Percentiles rank a stretch among this genome's conserved stretches.
These are phyloP conservation scores for Cricetomys ansorgei DNA, from an alignment of 2,113 vertebrate species.

Conservation along the genomic window DNA sequence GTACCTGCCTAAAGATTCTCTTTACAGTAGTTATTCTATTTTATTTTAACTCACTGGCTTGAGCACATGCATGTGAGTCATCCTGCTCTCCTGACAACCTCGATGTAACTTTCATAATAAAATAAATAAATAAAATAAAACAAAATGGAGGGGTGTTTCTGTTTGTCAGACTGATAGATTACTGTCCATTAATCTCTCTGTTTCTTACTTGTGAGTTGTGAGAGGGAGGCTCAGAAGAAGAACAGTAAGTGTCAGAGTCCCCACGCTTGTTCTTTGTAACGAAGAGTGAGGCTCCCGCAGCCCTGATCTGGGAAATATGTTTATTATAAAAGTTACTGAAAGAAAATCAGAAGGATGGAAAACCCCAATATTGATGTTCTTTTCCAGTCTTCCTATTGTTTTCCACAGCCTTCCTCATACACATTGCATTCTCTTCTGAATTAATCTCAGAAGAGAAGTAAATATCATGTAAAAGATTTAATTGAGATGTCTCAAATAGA, in stretches of 20 bases:
- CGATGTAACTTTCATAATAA: too few species aligned
- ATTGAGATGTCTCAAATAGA: neutral
- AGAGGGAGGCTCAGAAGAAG: constrained; percentile 32
- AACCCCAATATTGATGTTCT: neutral
- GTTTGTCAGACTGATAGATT: constrained; percentile 16
- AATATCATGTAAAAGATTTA: constrained; percentile 15
- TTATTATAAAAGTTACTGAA: constrained; percentile 38
- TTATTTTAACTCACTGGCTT: neutral
- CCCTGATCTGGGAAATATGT: neutral
- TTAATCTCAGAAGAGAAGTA: constrained; percentile 15
- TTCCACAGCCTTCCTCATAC: neutral
- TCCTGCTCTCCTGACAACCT: too few species aligned
- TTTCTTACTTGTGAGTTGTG: neutral
- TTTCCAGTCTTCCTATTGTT: neutral
- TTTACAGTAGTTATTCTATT: neutral
- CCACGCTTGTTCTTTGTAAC: neutral
- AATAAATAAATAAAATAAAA: too few species aligned
- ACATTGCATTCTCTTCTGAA: neutral
- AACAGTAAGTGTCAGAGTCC: neutral
- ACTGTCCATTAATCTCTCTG: neutral
- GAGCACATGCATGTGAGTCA: neutral
- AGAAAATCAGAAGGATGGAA: neutral
- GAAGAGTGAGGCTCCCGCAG: neutral
- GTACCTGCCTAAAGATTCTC: neutral
- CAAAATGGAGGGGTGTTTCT: neutral